phyloP scores from a whole-genome alignment of 2,113 vertebrate genomes.

The Columba livia region DNA sequence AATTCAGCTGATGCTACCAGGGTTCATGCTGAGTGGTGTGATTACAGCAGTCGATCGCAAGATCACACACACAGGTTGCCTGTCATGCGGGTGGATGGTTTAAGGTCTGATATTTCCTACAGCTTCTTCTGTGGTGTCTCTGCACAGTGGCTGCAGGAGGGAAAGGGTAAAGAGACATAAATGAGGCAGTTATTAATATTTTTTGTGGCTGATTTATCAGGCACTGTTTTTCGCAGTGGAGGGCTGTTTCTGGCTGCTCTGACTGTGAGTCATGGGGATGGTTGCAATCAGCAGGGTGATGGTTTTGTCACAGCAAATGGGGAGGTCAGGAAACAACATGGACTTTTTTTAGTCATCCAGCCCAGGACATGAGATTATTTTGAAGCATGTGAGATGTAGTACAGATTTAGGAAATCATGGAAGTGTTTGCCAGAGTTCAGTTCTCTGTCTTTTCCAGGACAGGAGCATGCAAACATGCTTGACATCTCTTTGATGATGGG shows the following conservation, averaged over 20 bases:
- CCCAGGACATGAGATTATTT: rapidly evolving
- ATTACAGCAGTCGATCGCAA: not conserved
- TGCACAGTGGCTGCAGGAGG: not conserved
- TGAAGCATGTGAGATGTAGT: not conserved
- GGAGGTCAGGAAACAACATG: not conserved
- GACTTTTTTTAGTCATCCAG: not conserved
- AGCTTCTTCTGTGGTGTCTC: not conserved
- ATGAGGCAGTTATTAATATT: not conserved
- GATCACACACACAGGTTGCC: not conserved
- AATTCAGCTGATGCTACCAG: not conserved
- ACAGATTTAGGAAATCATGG: not conserved
- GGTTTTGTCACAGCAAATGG: not conserved
- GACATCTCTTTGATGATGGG: rapidly evolving
- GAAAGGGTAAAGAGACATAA: not conserved
- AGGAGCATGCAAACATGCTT: not conserved
- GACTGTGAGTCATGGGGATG: not conserved
- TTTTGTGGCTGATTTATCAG: not conserved
- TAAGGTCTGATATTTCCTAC: not conserved
- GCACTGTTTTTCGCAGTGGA: not conserved
- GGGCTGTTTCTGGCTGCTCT: not conserved
- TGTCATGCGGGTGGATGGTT: not conserved
- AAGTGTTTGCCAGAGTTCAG: not conserved
- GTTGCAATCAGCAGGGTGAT: not conserved
- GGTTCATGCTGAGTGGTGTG: not conserved
- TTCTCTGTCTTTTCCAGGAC: not conserved